Conservation (phyloP, 2,797 vertebrate species). For the Gadopsis marmoratus region DNA sequence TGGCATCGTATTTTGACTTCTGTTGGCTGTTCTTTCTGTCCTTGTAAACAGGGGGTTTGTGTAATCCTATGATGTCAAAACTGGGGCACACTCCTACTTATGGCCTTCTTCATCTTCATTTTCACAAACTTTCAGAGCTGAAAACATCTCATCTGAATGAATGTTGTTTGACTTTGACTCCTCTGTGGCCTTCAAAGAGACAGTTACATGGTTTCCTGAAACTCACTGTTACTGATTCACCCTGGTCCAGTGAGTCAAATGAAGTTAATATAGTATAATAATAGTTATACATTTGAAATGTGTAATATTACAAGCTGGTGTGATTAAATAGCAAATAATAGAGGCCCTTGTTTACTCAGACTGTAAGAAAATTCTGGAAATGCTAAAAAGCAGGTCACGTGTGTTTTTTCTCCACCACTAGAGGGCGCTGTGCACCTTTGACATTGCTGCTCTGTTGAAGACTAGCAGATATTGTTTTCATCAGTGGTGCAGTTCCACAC, state of each 20-base stretch:
- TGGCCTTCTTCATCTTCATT: conserved; percentile 30
- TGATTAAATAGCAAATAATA: neutral
- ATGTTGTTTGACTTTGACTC: conserved; percentile 6
- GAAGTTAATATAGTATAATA: neutral
- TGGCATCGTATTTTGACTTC: conserved; percentile 43
- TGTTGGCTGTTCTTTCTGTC: conserved; percentile 42
- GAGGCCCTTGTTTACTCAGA: conserved; percentile 60
- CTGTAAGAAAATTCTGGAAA: conserved; percentile 83
- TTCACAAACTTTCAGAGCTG: conserved; percentile 3
- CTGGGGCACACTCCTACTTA: conserved; percentile 56
- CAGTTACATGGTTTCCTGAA: neutral
- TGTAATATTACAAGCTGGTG: neutral
- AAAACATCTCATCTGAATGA: conserved; percentile 17
- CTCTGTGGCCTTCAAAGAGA: conserved; percentile 10
- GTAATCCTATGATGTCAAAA: conserved; percentile 66
- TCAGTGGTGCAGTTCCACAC: conserved; percentile 56
- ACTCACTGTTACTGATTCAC: neutral
- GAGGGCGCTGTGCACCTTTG: conserved; percentile 69
- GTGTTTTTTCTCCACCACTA: conserved; percentile 65
- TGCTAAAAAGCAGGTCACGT: conserved; percentile 77
- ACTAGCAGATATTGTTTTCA: conserved; percentile 64
- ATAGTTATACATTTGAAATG: conserved; percentile 12
- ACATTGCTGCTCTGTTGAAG: conserved; percentile 27
- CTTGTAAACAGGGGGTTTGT: conserved; percentile 64
- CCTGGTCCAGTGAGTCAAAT: neutral